These are phyloP conservation scores for Seira sanloemensis DNA, from an alignment of 2,888 invertebrate species.

Conservation along the genomic window DNA sequence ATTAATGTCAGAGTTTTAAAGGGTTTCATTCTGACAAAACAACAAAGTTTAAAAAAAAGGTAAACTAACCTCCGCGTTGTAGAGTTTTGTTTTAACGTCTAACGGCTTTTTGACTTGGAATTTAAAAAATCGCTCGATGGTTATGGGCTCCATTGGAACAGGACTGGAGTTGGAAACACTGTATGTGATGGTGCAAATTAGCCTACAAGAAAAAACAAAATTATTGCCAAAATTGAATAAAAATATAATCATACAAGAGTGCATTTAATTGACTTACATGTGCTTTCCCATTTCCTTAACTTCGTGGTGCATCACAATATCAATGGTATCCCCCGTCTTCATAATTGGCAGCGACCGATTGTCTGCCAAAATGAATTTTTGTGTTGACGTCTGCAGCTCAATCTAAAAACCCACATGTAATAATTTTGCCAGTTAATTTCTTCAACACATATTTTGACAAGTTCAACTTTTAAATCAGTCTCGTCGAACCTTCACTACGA, in stretches of 20 bases:
- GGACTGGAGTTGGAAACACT: conserved; percentile 75
- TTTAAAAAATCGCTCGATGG: conserved; percentile 97
- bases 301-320: conserved; percentile 98
- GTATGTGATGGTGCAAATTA: conserved; percentile 97
- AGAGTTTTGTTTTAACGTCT: conserved; percentile 99
- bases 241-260: too few species aligned
- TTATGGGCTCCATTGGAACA: conserved; percentile 80
- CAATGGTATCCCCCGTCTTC: conserved; percentile 88
- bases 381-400: conserved; percentile 93
- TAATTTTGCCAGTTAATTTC: not conserved
- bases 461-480: conserved; percentile 5
- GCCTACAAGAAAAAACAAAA: conserved; percentile 78
- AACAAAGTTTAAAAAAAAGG: not conserved
- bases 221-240: not conserved
- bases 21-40: too few species aligned
- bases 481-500: conserved; percentile 84
- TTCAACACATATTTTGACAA: conserved; percentile 7
- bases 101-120: conserved; percentile 98
- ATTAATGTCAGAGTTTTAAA: not conserved
- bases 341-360: conserved; percentile 80
- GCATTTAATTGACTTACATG: conserved; percentile 82
- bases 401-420: conserved; percentile 80
- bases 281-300: conserved; percentile 99
- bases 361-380: conserved; percentile 88
- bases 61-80: conserved; percentile 87